Evolutionary conservation across 2,888 invertebrate genomes (phyloP).

Genomic region (Tineola bisselliella): DNA sequence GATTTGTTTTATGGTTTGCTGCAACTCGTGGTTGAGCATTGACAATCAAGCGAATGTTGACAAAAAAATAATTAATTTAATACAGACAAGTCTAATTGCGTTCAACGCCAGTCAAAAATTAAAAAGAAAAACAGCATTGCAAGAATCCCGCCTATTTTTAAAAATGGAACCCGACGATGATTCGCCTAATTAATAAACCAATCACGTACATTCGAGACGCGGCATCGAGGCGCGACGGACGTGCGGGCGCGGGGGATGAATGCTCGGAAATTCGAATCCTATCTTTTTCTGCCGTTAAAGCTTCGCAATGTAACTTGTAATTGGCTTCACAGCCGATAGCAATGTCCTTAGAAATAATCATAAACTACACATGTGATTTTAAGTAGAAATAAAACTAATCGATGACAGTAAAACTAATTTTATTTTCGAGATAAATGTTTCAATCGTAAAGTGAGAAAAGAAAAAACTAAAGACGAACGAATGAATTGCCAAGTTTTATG

Average conservation of each 20-base stretch:
- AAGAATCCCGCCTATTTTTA: conserved; percentile 69
- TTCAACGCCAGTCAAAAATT: conserved; percentile 59
- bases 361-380: not conserved
- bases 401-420: no score
- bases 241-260: conserved; percentile 66
- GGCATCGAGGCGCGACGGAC: conserved; percentile 64
- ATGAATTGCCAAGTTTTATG: conserved; percentile 29
- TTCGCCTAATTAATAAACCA: conserved; percentile 69
- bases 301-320: conserved; percentile 60
- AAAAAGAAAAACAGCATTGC: conserved; percentile 62
- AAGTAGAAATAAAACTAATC: not conserved
- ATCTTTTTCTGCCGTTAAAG: conserved; percentile 59
- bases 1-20: no score
- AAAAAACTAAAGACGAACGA: conserved; percentile 21
- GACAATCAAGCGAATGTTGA: not conserved
- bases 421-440: no score
- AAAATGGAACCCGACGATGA: conserved; percentile 57
- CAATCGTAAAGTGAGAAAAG: conserved; percentile 22
- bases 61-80: conserved; percentile 16
- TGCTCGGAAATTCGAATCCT: conserved; percentile 63
- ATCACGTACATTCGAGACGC: conserved; percentile 68
- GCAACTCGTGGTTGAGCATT: no score
- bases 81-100: conserved; percentile 60
- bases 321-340: conserved; percentile 46
- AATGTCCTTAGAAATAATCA: not conserved